phyloP scores from a whole-genome alignment of 2,797 vertebrate species.

The Morelia viridis region DNA sequence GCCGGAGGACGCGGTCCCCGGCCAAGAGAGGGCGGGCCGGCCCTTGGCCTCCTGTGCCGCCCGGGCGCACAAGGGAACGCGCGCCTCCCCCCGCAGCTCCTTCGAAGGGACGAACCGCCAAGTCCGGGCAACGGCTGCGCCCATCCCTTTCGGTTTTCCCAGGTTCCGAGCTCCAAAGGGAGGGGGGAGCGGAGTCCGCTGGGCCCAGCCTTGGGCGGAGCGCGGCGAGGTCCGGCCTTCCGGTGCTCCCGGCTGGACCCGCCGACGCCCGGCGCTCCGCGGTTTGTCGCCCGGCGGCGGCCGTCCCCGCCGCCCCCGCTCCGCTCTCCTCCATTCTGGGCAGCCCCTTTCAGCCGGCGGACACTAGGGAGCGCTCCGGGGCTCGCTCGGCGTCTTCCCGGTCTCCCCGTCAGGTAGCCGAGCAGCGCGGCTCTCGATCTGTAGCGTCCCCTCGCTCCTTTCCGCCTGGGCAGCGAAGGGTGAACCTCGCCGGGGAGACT shows the following conservation, averaged over 20 bases:
- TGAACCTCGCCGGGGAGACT: neutral
- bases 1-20: neutral
- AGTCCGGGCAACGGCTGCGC: no score
- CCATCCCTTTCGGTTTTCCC: no score
- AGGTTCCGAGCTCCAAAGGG: neutral
- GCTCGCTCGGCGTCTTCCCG: neutral
- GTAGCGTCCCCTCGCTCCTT: fast-evolving
- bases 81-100: neutral
- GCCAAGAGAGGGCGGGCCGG: neutral
- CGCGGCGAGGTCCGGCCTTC: neutral
- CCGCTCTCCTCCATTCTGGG: neutral
- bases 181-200: no score
- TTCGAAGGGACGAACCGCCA: neutral
- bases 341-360: neutral
- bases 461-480: neutral
- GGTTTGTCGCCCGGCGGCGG: neutral
- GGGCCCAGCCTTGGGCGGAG: neutral
- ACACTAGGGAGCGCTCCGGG: neutral
- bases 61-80: neutral
- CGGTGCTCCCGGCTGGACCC: neutral
- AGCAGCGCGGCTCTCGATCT: neutral
- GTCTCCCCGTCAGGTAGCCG: neutral
- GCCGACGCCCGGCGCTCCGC: conserved; percentile 20
- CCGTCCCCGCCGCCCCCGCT: neutral
- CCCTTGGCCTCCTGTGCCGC: neutral